Percentiles rank a stretch among this genome's conserved stretches.
Conservation (phyloP, 2,888 invertebrate genomes). For the Dinocampus coccinellae region DNA sequence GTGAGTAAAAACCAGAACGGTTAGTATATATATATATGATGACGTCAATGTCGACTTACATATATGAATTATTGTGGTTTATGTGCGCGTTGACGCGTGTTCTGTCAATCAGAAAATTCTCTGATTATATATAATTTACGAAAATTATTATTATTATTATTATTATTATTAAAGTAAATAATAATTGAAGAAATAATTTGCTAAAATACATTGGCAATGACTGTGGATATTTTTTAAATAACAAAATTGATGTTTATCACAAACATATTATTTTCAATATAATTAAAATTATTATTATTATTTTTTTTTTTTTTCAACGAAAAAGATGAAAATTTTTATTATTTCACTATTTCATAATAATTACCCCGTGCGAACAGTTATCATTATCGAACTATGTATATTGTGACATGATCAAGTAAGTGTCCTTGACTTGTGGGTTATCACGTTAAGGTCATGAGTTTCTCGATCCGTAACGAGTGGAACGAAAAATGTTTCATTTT, state of each 20-base stretch:
- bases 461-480: slow-evolving; percentile 51
- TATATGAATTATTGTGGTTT: slow-evolving; percentile 17
- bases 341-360: not conserved
- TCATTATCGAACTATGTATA: slow-evolving; percentile 29
- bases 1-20: slow-evolving; percentile 25
- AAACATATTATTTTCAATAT: too few species aligned
- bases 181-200: too few species aligned
- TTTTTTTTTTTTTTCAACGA: too few species aligned
- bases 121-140: not conserved
- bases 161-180: too few species aligned
- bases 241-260: too few species aligned
- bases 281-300: not conserved
- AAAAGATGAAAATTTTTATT: not conserved
- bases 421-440: slow-evolving; percentile 66
- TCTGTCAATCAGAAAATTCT: slow-evolving; percentile 6
- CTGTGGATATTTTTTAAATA: too few species aligned
- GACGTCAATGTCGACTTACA: not conserved
- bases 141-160: too few species aligned
- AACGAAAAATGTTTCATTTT: slow-evolving; percentile 54
- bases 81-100: slow-evolving; percentile 14
- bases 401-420: slow-evolving; percentile 54
- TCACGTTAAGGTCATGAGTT: slow-evolving; percentile 55
- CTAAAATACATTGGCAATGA: too few species aligned
- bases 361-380: slow-evolving; percentile 6
- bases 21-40: slow-evolving; percentile 17